A percentile compares a stretch with the other conserved stretches of the same genome.
Evolutionary conservation across 1,140 invertebrate species (phyloP).

Genomic region (Drosophila orosa): DNA sequence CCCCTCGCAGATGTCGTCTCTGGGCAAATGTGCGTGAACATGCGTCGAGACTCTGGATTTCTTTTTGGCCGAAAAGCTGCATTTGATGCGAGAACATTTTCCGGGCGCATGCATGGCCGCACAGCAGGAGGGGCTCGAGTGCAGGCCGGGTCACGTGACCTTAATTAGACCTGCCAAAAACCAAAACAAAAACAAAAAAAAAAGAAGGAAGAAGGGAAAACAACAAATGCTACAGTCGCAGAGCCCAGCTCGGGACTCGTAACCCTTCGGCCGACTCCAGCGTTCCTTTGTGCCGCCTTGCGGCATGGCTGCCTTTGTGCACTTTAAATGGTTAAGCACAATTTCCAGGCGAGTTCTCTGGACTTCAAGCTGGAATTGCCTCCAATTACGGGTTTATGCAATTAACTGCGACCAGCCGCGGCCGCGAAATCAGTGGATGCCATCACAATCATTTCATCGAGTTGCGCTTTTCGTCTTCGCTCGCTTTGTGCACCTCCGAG

Average conservation of each 20-base stretch:
- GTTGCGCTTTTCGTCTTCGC: slow-evolving; percentile 39
- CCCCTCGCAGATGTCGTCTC: slow-evolving; percentile 25
- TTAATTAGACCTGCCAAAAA: slow-evolving; percentile 66
- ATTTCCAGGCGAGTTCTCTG: slow-evolving; percentile 16
- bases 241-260: slow-evolving; percentile 16
- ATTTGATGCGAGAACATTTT: slow-evolving; percentile 70
- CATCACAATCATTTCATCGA: slow-evolving; percentile 54
- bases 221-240: slow-evolving; percentile 16
- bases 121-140: slow-evolving; percentile 33
- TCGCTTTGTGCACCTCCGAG: slow-evolving; percentile 15
- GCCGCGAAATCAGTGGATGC: slow-evolving; percentile 21
- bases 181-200: background rate
- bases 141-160: slow-evolving; percentile 68
- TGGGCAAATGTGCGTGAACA: slow-evolving; percentile 65
- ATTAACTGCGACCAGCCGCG: slow-evolving; percentile 10
- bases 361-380: slow-evolving; percentile 37
- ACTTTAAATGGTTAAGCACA: slow-evolving; percentile 27
- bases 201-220: background rate
- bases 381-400: slow-evolving; percentile 43
- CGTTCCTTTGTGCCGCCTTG: slow-evolving; percentile 24
- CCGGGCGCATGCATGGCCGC: slow-evolving; percentile 66
- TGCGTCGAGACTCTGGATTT: slow-evolving; percentile 49
- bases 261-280: slow-evolving; percentile 32
- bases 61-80: slow-evolving; percentile 55
- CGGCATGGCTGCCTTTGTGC: slow-evolving; percentile 22